These are phyloP conservation scores for Dryoscopus gambensis DNA, from an alignment of 2,113 vertebrate species.

Conservation along the genomic window DNA sequence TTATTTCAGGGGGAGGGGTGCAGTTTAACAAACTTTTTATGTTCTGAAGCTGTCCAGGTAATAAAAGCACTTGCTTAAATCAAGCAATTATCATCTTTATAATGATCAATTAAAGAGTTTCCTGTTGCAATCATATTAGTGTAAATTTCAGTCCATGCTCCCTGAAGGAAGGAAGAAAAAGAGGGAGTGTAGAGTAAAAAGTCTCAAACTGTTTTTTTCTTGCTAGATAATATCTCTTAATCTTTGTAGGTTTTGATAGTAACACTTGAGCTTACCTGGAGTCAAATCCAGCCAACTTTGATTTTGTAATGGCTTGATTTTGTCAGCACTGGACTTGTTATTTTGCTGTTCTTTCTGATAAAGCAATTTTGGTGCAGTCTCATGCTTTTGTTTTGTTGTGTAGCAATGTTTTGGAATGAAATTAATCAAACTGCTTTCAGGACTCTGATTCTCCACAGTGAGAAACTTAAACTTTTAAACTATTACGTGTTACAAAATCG, in stretches of 20 bases:
- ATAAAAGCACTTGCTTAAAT: not conserved
- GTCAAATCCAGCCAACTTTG: not conserved
- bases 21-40: not conserved
- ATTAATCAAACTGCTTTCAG: not conserved
- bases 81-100: not conserved
- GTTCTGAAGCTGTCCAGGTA: not conserved
- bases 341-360: not conserved
- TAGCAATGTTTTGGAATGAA: not conserved
- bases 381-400: not conserved
- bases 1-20: not conserved
- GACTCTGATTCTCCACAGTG: not conserved
- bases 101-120: not conserved
- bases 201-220: not conserved
- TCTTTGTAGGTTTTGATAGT: not conserved
- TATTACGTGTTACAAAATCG: not conserved
- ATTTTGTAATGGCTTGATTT: not conserved
- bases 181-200: not conserved
- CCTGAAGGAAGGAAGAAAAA: not conserved
- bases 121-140: not conserved
- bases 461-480: not conserved
- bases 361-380: not conserved
- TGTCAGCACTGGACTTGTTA: not conserved
- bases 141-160: not conserved
- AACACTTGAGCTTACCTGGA: not conserved
- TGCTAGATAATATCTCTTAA: not conserved